These are phyloP conservation scores for Pseudanteris insignis DNA, from an alignment of 2,888 invertebrate species.

Conservation along the genomic window DNA sequence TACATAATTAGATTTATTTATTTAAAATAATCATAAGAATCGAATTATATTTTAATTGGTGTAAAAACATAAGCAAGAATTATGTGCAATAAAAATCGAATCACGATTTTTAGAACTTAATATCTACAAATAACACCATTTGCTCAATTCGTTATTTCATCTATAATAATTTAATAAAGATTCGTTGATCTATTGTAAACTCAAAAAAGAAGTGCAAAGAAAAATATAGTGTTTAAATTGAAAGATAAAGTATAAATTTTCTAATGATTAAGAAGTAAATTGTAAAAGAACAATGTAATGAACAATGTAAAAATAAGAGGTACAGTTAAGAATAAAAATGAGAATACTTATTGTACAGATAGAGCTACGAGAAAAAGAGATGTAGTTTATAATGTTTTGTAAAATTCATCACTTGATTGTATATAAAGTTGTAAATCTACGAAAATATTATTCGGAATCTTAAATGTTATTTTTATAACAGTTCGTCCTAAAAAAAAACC, in stretches of 20 bases:
- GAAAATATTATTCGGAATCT: slow-evolving; percentile 5
- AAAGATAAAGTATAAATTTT: no score
- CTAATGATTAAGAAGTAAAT: no score
- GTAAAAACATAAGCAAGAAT: slow-evolving; percentile 49
- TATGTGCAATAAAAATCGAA: slow-evolving; percentile 60
- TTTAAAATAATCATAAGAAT: slow-evolving; percentile 1
- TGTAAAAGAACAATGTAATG: no score
- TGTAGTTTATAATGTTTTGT: no score
- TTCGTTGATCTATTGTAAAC: slow-evolving; percentile 33
- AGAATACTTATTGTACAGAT: no score
- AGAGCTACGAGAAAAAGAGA: no score
- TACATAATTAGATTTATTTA: slow-evolving; percentile 8
- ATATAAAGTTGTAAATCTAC: slow-evolving; percentile 20
- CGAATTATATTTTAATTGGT: background rate
- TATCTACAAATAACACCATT: slow-evolving; percentile 51
- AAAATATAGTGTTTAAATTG: background rate
- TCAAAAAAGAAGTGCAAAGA: slow-evolving; percentile 4
- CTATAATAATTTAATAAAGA: slow-evolving; percentile 63
- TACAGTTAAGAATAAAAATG: no score
- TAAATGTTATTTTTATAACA: slow-evolving; percentile 9
- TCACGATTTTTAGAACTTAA: slow-evolving; percentile 14
- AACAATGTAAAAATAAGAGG: no score
- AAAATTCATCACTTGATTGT: background rate
- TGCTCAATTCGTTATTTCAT: slow-evolving; percentile 65
- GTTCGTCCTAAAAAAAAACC: no score